Evolutionary conservation across 2,888 invertebrate species (phyloP).

Genomic region (Parnassius mnemosyne): DNA sequence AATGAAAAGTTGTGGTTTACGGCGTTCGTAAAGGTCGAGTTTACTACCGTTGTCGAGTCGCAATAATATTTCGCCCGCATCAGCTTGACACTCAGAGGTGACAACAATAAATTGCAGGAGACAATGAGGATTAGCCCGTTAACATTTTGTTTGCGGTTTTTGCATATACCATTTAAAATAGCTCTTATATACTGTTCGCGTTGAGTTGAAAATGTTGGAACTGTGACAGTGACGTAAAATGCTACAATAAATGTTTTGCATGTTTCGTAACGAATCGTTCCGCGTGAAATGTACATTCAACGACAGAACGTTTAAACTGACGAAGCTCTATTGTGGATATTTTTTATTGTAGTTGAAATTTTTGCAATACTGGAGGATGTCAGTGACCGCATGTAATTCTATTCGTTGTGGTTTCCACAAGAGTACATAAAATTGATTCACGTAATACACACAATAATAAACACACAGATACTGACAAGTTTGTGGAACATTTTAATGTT

Average conservation of each 20-base stretch:
- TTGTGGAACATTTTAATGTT: conserved; percentile 32
- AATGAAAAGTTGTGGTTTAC: conserved; percentile 22
- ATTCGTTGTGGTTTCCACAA: conserved; percentile 66
- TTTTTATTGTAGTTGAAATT: conserved; percentile 45
- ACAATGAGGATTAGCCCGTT: conserved; percentile 16
- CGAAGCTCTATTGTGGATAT: conserved; percentile 28
- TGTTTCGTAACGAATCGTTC: conserved; percentile 24
- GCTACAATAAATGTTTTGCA: conserved; percentile 9
- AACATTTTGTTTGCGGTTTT: conserved; percentile 22
- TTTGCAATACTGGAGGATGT: conserved; percentile 65
- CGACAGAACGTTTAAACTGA: conserved; percentile 19
- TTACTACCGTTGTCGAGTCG: conserved; percentile 7
- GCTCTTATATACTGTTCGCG: background rate
- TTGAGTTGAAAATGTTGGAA: background rate
- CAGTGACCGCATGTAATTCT: conserved; percentile 70
- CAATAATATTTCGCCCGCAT: conserved; percentile 25
- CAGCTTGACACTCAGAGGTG: conserved; percentile 13
- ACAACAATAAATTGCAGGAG: conserved; percentile 21
- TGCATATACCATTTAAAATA: conserved; percentile 2
- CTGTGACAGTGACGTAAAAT: background rate
- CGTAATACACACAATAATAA: conserved; percentile 36
- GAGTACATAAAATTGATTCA: conserved; percentile 68
- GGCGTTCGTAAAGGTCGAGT: conserved; percentile 19
- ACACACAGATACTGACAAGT: background rate
- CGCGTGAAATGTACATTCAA: conserved; percentile 31